Conservation (phyloP, 2,888 invertebrate genomes). For the Phengaris alcon region DNA sequence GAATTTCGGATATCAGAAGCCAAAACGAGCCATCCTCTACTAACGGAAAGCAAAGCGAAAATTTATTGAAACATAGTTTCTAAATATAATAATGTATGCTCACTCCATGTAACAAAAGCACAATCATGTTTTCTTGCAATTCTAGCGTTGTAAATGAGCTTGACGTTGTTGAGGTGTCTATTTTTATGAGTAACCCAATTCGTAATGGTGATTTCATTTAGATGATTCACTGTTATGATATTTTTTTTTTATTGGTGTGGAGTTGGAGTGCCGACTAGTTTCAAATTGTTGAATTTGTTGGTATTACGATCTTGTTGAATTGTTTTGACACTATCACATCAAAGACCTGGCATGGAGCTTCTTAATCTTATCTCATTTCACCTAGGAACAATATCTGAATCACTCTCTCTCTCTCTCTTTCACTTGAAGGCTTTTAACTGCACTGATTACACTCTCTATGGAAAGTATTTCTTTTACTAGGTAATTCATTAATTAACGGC, state of each 20-base stretch:
- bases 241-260: neutral
- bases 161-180: slow-evolving; percentile 9
- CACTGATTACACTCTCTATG: too few relatives aligned
- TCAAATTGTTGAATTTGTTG: too few relatives aligned
- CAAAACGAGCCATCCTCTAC: too few relatives aligned
- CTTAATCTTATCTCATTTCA: neutral
- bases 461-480: too few relatives aligned
- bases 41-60: too few relatives aligned
- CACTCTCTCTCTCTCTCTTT: too few relatives aligned
- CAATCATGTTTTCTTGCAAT: slow-evolving; percentile 35
- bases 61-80: too few relatives aligned
- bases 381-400: neutral
- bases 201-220: slow-evolving; percentile 23
- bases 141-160: slow-evolving; percentile 29
- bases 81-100: neutral
- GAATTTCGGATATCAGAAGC: neutral
- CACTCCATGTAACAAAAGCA: slow-evolving; percentile 32
- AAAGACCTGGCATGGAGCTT: neutral
- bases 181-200: slow-evolving; percentile 17
- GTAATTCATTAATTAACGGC: too few relatives aligned
- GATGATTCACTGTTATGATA: slow-evolving; percentile 19
- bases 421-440: too few relatives aligned
- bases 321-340: neutral
- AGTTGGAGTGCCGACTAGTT: neutral
- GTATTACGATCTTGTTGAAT: neutral